These are phyloP conservation scores for Pseudochirops cupreus DNA, from an alignment of 2,797 vertebrate species.

Conservation along the genomic window DNA sequence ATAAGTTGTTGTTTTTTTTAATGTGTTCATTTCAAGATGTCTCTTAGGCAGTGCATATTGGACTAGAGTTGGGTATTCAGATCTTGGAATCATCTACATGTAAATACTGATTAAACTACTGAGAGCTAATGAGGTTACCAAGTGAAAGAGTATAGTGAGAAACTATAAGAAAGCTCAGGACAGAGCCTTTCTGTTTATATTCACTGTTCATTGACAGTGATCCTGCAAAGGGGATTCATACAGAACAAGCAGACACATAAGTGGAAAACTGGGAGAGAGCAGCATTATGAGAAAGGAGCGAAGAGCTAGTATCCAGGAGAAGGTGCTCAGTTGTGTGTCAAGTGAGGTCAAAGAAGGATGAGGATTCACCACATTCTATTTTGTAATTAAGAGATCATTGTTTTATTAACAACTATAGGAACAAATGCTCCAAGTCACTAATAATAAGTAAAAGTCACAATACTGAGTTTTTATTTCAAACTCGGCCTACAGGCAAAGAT, in stretches of 20 bases:
- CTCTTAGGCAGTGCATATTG: too few species aligned
- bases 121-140: not conserved
- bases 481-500: not conserved
- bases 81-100: too few species aligned
- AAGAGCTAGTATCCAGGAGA: not conserved
- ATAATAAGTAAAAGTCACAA: not conserved
- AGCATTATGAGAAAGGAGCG: not conserved
- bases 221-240: not conserved
- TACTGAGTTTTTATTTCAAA: not conserved
- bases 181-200: not conserved
- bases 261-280: not conserved
- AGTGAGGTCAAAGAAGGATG: not conserved
- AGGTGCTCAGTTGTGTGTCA: not conserved
- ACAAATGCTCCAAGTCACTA: not conserved
- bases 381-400: not conserved
- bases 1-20: too few species aligned
- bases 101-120: too few species aligned
- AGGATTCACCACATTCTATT: not conserved
- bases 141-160: not conserved
- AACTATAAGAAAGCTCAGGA: not conserved
- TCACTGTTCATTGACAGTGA: not conserved
- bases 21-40: too few species aligned
- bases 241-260: not conserved
- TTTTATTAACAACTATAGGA: not conserved
- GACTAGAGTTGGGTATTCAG: too few species aligned